Percentiles rank a stretch among this genome's conserved stretches.
phyloP scores from a whole-genome alignment of 2,888 invertebrate species.

The Cartodere bifasciata region DNA sequence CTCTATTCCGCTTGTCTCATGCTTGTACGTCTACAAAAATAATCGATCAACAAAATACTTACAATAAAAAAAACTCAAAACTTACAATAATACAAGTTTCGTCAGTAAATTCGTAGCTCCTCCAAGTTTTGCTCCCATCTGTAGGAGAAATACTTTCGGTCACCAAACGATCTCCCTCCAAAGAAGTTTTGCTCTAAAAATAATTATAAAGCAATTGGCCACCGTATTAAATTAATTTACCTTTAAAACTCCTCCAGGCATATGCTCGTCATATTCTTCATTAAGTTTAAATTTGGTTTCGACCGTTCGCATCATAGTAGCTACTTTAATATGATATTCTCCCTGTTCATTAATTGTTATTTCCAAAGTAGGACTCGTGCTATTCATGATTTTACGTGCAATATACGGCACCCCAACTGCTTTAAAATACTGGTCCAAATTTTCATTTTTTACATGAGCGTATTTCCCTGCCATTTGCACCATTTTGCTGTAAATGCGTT shows the following conservation, averaged over 20 bases:
- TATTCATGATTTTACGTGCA: slow-evolving; percentile 50
- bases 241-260: slow-evolving; percentile 45
- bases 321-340: slow-evolving; percentile 44
- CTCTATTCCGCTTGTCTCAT: slow-evolving; percentile 38
- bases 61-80: slow-evolving; percentile 7
- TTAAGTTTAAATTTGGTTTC: slow-evolving; percentile 43
- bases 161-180: slow-evolving; percentile 39
- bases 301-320: slow-evolving; percentile 42
- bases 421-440: slow-evolving; percentile 50
- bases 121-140: slow-evolving; percentile 27
- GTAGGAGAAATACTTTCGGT: slow-evolving; percentile 33
- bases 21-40: slow-evolving; percentile 43
- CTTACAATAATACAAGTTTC: slow-evolving; percentile 25
- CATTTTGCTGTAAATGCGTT: too few relatives aligned
- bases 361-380: slow-evolving; percentile 47
- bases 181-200: slow-evolving; percentile 43
- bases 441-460: slow-evolving; percentile 50
- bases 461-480: slow-evolving; percentile 47
- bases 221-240: slow-evolving; percentile 21
- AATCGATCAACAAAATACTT: slow-evolving; percentile 6
- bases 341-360: slow-evolving; percentile 40
- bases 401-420: slow-evolving; percentile 52
- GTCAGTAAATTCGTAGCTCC: slow-evolving; percentile 35
- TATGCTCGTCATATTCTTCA: slow-evolving; percentile 50
- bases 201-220: too few relatives aligned